Evolutionary conservation across 2,113 vertebrate genomes (phyloP).

Genomic region (Amia ocellicauda): DNA sequence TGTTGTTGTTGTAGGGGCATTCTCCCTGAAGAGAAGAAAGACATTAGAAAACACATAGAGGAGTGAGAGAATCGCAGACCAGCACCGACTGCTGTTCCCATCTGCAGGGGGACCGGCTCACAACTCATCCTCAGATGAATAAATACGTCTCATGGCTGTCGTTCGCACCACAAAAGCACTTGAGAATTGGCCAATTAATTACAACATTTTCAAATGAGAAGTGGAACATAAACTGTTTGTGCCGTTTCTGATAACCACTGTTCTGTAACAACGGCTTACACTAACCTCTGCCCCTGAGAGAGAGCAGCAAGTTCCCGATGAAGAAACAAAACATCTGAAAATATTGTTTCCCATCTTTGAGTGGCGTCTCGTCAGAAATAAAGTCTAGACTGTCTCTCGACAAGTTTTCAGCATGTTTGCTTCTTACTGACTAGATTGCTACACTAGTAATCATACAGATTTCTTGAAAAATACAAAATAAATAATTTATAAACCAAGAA

Average conservation of each 20-base stretch:
- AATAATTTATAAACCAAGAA: no score
- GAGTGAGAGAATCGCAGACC: neutral
- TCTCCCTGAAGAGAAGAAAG: no score
- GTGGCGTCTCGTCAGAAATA: no score
- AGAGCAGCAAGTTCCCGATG: no score
- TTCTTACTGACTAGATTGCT: no score
- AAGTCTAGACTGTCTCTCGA: no score
- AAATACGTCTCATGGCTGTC: slow-evolving; percentile 29
- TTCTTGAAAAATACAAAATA: no score
- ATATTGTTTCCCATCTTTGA: slow-evolving; percentile 1
- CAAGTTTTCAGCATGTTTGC: no score
- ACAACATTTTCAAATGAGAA: slow-evolving; percentile 13
- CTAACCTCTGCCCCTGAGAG: slow-evolving; percentile 7
- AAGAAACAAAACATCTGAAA: slow-evolving; percentile 4
- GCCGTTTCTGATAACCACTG: neutral
- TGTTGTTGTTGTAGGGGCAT: no score
- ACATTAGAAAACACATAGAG: neutral
- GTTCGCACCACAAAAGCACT: slow-evolving; percentile 32
- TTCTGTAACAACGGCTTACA: neutral
- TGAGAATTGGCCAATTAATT: slow-evolving; percentile 38
- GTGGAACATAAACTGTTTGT: neutral
- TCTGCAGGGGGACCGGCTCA: slow-evolving; percentile 36
- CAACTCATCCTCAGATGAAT: slow-evolving; percentile 49
- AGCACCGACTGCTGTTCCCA: slow-evolving; percentile 42
- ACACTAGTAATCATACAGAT: no score